Percentiles rank a stretch among this genome's conserved stretches.
Evolutionary conservation across 2,113 vertebrate species (phyloP).

Genomic region (Bostrychus sinensis): DNA sequence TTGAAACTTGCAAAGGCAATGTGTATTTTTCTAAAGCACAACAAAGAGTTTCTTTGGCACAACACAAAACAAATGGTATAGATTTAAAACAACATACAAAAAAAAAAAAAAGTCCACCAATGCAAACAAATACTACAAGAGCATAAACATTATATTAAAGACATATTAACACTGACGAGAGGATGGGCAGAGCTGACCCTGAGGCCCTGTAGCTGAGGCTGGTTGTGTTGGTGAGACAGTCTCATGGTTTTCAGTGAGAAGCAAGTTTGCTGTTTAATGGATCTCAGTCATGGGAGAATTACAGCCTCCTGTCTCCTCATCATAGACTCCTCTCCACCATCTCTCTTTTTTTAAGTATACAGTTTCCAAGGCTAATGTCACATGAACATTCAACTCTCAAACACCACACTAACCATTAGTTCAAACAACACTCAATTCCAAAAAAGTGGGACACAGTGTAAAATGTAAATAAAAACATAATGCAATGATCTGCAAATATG

Average conservation of each 20-base stretch:
- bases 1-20: slow-evolving; percentile 15
- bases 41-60: slow-evolving; percentile 43
- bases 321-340: slow-evolving; percentile 45
- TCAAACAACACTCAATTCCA: slow-evolving; percentile 19
- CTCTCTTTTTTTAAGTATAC: slow-evolving; percentile 1
- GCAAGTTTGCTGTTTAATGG: slow-evolving; percentile 23
- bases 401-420: slow-evolving; percentile 9
- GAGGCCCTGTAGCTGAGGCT: slow-evolving; percentile 4
- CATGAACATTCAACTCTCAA: slow-evolving; percentile 19
- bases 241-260: slow-evolving; percentile 16
- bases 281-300: slow-evolving; percentile 11
- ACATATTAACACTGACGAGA: slow-evolving; percentile 67
- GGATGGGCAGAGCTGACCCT: slow-evolving; percentile 30
- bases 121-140: slow-evolving; percentile 48
- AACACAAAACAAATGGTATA: slow-evolving; percentile 32
- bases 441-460: slow-evolving; percentile 21
- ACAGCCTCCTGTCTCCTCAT: background rate
- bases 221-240: slow-evolving; percentile 3
- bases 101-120: slow-evolving; percentile 38
- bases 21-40: slow-evolving; percentile 32
- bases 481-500: too few species aligned
- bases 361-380: slow-evolving; percentile 31
- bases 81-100: slow-evolving; percentile 30
- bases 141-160: slow-evolving; percentile 61
- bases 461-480: too few species aligned